Evolutionary conservation across 2,797 vertebrate genomes (phyloP).

Genomic region (Aplochiton taeniatus): DNA sequence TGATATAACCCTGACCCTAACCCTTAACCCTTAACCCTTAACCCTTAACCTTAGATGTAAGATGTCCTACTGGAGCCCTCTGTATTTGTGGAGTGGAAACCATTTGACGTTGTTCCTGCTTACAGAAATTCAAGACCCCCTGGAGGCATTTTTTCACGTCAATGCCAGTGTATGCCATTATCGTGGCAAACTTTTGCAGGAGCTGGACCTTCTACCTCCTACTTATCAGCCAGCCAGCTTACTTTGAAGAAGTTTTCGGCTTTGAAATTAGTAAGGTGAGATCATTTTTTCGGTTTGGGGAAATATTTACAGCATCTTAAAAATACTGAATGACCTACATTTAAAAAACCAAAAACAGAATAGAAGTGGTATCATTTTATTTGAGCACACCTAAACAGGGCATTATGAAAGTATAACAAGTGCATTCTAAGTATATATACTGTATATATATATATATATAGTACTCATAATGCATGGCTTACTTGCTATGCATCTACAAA

Average conservation of each 20-base stretch:
- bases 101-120: slow-evolving; percentile 20
- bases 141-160: slow-evolving; percentile 84
- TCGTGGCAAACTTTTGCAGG: slow-evolving; percentile 85
- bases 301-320: no score
- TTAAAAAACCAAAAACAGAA: no score
- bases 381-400: no score
- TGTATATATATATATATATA: no score
- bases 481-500: no score
- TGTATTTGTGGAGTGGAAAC: neutral
- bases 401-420: no score
- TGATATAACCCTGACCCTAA: neutral
- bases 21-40: neutral
- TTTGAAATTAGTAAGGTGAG: slow-evolving; percentile 86
- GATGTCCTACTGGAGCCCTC: no score
- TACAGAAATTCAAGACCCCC: slow-evolving; percentile 82
- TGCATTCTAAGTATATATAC: no score
- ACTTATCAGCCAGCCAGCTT: slow-evolving; percentile 84
- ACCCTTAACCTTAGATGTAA: neutral
- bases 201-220: slow-evolving; percentile 88
- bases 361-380: no score
- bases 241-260: slow-evolving; percentile 84
- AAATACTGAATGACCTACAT: no score
- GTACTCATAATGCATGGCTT: no score
- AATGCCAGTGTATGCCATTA: slow-evolving; percentile 85
- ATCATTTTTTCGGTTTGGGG: neutral